Conservation (phyloP, 2,888 invertebrate genomes). For the Willowsia nigromaculata region DNA sequence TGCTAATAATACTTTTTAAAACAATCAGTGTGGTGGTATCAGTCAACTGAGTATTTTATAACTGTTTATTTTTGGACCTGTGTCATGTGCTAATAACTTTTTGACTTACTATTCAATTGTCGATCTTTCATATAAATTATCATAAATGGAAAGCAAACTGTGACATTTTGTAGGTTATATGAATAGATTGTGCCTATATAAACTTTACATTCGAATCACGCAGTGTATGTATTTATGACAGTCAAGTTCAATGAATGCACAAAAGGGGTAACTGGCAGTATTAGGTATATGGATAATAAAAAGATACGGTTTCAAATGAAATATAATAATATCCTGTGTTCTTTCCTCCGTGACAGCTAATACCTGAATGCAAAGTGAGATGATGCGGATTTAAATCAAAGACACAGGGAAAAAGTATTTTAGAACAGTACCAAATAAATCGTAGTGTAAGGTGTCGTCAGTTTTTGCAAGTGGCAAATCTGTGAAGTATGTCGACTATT, state of each 20-base stretch:
- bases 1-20: slow-evolving; percentile 26
- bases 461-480: background rate
- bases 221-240: too few species aligned
- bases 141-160: background rate
- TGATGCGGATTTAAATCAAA: too few species aligned
- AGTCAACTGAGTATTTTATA: background rate
- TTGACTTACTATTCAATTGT: background rate
- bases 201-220: too few species aligned
- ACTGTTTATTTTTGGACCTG: slow-evolving; percentile 21
- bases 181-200: too few species aligned
- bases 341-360: too few species aligned
- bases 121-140: background rate
- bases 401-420: background rate
- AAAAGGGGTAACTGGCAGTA: too few species aligned
- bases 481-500: slow-evolving; percentile 40
- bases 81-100: slow-evolving; percentile 22
- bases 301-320: too few species aligned
- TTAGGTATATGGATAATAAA: too few species aligned
- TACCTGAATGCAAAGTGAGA: too few species aligned
- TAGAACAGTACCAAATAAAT: too few species aligned
- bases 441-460: background rate
- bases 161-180: background rate
- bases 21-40: background rate
- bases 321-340: too few species aligned
- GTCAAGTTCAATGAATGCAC: too few species aligned